Base-by-base conservation (phyloP, 2,797 vertebrate genomes). In the Squalus acanthias region DNA sequence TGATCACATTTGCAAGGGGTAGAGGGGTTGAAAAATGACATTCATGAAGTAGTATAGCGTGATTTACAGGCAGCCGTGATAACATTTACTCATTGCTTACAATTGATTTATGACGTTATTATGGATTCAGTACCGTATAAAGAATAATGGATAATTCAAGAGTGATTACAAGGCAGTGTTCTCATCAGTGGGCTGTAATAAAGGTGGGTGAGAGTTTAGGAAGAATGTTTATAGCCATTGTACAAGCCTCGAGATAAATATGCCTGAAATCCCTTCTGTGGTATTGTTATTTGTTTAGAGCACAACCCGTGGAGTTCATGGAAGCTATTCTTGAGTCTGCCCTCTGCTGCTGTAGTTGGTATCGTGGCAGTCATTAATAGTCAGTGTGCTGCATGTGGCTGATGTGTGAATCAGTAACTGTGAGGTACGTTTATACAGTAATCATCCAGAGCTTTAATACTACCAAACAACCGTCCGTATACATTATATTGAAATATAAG, bases 21-120 rank as follows among this genome's bases (percentile, higher is more conserved):
- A 89, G 53, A 57, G 60, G 39, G 50, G 87, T 13, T 60, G 26
- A 89, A 57, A 57, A 22, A 3, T 87, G 82, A 87, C 39, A 89
- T 33, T 88, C 12, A 12, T 5, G 4, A 33, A 89, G 50, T 46
- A 50, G 26, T 60, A 4, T 3, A 26, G 53, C 50, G 24, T 33
- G 50, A 60, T 89, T 89, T 60, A 89, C 87, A 60, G 53, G 50
- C 87, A 60, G 50, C 9, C 2, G 6, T 26, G 50, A 60, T 60
- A 57, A 60, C 87, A 60, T 60, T 89, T 89, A 29, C 53, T 57
- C 53, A 89, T 33, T 60, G 53, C 87, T 60, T 60, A 60, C 53
- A 89, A 89, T 60, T 89, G 50, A 89, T 89, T 89, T 57, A 89
- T 89, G 50, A 89, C 29, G 50, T 22, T 29, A 89, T 89, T 89